These are phyloP conservation scores for Unio delphinus DNA, from an alignment of 2,888 invertebrate species.

Conservation along the genomic window DNA sequence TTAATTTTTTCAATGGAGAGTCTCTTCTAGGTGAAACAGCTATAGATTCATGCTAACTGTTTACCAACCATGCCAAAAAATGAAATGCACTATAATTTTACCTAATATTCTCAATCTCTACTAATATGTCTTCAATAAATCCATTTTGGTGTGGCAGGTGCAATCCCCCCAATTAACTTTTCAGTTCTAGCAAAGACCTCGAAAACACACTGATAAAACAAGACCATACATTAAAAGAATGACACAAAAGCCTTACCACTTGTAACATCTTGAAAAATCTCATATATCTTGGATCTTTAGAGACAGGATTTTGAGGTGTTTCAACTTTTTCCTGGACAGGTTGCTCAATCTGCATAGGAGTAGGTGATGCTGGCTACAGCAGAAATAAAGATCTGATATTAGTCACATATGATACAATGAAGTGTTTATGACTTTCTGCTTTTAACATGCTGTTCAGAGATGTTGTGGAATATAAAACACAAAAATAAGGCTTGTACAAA, in stretches of 20 bases:
- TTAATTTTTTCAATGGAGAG: too few relatives aligned
- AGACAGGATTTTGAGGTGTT: constrained; percentile 54
- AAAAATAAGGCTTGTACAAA: not conserved
- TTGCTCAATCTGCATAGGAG: constrained; percentile 19
- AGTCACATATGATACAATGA: too few relatives aligned
- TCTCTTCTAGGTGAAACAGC: too few relatives aligned
- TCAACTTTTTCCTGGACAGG: constrained; percentile 23
- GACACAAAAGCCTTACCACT: constrained; percentile 75
- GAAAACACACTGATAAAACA: not conserved
- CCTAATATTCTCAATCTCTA: not conserved
- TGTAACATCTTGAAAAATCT: constrained; percentile 91
- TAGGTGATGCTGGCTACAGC: constrained; percentile 7
- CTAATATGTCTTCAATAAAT: not conserved
- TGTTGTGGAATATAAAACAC: not conserved
- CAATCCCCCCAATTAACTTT: too few relatives aligned
- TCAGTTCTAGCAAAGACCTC: too few relatives aligned
- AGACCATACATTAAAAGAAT: not conserved
- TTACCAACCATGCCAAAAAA: too few relatives aligned
- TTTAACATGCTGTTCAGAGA: not conserved
- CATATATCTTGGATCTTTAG: constrained; percentile 79
- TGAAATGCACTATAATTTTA: too few relatives aligned
- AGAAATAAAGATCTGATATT: not conserved
- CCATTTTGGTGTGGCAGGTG: not conserved
- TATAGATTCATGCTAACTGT: too few relatives aligned
- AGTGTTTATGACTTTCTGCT: too few relatives aligned